phyloP scores from a whole-genome alignment of 2,888 invertebrate genomes.

The Spodoptera exigua region DNA sequence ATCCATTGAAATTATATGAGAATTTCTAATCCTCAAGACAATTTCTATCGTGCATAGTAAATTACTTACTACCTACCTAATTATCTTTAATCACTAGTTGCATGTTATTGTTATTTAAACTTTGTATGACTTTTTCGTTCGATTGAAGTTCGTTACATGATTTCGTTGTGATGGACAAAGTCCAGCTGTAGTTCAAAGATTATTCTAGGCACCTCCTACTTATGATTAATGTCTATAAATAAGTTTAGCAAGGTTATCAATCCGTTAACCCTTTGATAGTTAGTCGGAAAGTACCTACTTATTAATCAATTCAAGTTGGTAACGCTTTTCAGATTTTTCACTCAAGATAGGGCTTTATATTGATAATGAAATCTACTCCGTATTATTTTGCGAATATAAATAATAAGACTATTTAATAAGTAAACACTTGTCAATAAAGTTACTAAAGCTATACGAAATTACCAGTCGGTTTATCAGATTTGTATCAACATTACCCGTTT shows the following conservation, averaged over 20 bases:
- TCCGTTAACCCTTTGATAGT: constrained; percentile 21
- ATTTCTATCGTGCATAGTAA: too few relatives aligned
- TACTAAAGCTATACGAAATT: constrained; percentile 12
- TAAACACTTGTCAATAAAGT: constrained; percentile 2
- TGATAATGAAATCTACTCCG: too few relatives aligned
- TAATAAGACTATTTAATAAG: neutral
- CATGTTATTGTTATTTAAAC: constrained; percentile 5
- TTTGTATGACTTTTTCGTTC: constrained; percentile 7
- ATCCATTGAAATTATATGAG: too few relatives aligned
- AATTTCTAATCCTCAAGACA: too few relatives aligned
- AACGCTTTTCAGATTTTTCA: neutral
- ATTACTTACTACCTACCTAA: too few relatives aligned
- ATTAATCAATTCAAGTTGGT: constrained; percentile 12
- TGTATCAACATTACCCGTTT: constrained; percentile 74
- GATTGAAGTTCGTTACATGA: constrained; percentile 16
- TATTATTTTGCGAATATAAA: neutral
- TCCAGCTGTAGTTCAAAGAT: constrained; percentile 31
- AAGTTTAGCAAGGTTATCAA: constrained; percentile 37
- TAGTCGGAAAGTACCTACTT: constrained; percentile 1
- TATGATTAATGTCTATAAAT: constrained; percentile 39
- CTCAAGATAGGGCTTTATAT: too few relatives aligned
- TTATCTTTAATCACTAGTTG: neutral
- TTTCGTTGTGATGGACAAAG: constrained; percentile 27
- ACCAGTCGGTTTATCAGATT: constrained; percentile 14
- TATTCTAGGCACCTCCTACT: constrained; percentile 20